These are phyloP conservation scores for Pycnomerus fuliginosus DNA, from an alignment of 2,888 invertebrate species.

Conservation along the genomic window DNA sequence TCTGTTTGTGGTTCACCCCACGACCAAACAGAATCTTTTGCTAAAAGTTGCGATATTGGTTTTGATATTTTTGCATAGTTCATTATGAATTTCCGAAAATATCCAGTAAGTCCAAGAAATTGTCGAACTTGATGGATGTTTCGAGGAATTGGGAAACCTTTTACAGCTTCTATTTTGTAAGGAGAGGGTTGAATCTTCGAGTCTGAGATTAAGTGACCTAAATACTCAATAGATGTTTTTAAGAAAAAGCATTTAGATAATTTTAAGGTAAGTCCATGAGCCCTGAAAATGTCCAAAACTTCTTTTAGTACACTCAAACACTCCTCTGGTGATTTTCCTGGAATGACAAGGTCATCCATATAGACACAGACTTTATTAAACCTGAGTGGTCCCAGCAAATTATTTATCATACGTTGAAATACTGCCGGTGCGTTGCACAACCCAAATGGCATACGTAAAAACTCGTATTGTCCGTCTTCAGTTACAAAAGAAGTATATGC, in stretches of 20 bases:
- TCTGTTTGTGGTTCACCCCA: conserved; percentile 14
- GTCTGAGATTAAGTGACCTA: conserved; percentile 9
- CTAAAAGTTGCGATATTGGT: background rate
- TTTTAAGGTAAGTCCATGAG: conserved; percentile 16
- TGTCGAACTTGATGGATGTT: conserved; percentile 16
- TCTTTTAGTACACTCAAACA: background rate
- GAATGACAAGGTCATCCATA: conserved; percentile 9
- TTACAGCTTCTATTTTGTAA: too few species aligned
- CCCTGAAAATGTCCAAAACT: conserved; percentile 1
- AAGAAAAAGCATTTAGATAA: conserved; percentile 24
- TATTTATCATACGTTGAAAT: conserved; percentile 37
- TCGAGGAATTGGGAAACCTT: too few species aligned
- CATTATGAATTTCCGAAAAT: background rate
- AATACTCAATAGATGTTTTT: conserved; percentile 12
- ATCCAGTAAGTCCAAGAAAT: conserved; percentile 6
- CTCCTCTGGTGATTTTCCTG: conserved; percentile 5
- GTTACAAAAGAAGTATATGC: conserved; percentile 39
- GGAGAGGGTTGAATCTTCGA: conserved; percentile 19
- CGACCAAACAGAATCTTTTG: background rate
- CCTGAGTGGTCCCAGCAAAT: conserved; percentile 4
- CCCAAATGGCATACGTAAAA: conserved; percentile 1
- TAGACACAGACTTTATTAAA: conserved; percentile 7
- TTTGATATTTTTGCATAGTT: background rate
- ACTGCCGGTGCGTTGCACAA: conserved; percentile 38
- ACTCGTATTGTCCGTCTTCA: conserved; percentile 36